Evolutionary conservation across 2,797 vertebrate species (phyloP).

Genomic region (Distichodus sexfasciatus): DNA sequence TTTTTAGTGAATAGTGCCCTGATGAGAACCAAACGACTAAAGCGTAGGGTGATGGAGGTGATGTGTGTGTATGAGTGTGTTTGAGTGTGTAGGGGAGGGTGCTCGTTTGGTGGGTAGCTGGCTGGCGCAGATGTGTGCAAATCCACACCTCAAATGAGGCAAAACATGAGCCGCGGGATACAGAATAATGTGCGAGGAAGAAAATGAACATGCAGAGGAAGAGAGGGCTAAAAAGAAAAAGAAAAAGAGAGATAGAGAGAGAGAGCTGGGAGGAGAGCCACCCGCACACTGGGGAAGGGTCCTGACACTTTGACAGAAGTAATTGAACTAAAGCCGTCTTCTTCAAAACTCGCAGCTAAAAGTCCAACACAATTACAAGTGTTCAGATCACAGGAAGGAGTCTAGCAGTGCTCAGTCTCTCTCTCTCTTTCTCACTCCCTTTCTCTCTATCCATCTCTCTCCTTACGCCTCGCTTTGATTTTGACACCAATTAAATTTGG

Average conservation of each 20-base stretch:
- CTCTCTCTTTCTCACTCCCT: too few relatives aligned
- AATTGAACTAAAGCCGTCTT: constrained; percentile 50
- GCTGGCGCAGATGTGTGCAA: constrained; percentile 31
- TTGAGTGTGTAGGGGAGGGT: background rate
- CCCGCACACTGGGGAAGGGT: constrained; percentile 56
- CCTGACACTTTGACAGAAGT: constrained; percentile 55
- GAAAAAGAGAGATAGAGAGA: background rate
- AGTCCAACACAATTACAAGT: constrained; percentile 63
- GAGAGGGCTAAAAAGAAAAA: constrained; percentile 7
- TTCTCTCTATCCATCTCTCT: constrained; percentile 17
- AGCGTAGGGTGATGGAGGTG: background rate
- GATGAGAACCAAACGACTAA: too few relatives aligned
- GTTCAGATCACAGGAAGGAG: constrained; percentile 54
- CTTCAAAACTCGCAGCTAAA: constrained; percentile 54
- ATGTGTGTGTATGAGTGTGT: constrained; percentile 7
- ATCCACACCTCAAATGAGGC: constrained; percentile 46
- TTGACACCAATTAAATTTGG: constrained; percentile 63
- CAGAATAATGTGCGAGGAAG: constrained; percentile 45
- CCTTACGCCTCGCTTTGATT: constrained; percentile 57
- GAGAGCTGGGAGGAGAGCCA: constrained; percentile 32
- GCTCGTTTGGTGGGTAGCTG: too few relatives aligned
- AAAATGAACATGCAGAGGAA: constrained; percentile 18
- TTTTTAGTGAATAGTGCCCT: constrained; percentile 10
- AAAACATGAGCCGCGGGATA: constrained; percentile 47
- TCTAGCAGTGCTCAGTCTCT: constrained; percentile 23